Evolutionary conservation across 2,888 invertebrate species (phyloP).

Genomic region (Drosophila siamana): DNA sequence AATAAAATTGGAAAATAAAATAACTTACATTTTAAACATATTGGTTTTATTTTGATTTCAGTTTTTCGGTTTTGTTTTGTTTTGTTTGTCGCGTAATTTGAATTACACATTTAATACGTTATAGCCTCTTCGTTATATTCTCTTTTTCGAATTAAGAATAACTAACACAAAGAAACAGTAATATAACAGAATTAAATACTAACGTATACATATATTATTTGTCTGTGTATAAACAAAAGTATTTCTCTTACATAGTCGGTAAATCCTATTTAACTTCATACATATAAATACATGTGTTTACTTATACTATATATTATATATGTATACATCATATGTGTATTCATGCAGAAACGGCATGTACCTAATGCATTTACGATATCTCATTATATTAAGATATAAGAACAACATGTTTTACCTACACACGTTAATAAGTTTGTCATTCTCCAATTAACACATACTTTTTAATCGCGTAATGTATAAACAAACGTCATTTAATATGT

Average conservation of each 20-base stretch:
- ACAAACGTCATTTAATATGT: conserved; percentile 18
- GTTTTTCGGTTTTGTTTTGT: conserved; percentile 16
- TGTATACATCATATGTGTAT: conserved; percentile 12
- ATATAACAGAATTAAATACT: conserved; percentile 4
- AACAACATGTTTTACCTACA: conserved; percentile 25
- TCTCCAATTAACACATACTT: conserved; percentile 17
- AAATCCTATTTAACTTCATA: conserved; percentile 19
- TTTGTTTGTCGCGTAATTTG: conserved; percentile 2
- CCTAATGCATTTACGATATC: conserved; percentile 34
- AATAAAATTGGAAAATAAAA: conserved; percentile 29
- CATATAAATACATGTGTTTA: conserved; percentile 17
- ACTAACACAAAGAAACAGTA: conserved; percentile 1
- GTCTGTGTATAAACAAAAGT: conserved; percentile 21
- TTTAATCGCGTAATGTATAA: conserved; percentile 17
- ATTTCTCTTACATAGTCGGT: conserved; percentile 23
- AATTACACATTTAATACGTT: background rate
- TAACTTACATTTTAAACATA: conserved; percentile 38
- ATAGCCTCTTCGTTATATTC: conserved; percentile 24
- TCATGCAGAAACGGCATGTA: conserved; percentile 14
- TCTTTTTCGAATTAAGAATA: conserved; percentile 12
- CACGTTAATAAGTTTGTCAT: conserved; percentile 27
- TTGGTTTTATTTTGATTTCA: conserved; percentile 54
- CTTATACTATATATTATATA: conserved; percentile 24
- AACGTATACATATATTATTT: conserved; percentile 25
- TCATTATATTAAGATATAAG: conserved; percentile 30